Conservation (phyloP, 2,797 vertebrate genomes). For the Sciaenops ocellatus region DNA sequence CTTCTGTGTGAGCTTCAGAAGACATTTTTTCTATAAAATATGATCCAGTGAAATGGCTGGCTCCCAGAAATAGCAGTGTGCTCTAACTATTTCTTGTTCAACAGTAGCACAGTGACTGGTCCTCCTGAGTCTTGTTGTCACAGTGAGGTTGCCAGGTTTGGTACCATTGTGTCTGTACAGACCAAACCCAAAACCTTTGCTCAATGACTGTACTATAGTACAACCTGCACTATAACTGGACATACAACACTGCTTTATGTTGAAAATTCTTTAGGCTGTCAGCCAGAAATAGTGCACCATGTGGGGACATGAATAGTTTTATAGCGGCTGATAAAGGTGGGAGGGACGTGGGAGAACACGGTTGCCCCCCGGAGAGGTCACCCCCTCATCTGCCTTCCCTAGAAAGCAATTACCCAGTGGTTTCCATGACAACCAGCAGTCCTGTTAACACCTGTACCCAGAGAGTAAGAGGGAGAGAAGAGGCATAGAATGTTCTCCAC, state of each 20-base stretch:
- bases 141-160: background rate
- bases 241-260: background rate
- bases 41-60: too few species aligned
- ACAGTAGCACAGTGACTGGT: background rate
- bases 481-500: background rate
- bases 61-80: too few species aligned
- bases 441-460: conserved; percentile 7
- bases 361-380: conserved; percentile 63
- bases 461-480: background rate
- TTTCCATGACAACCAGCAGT: conserved; percentile 55
- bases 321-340: background rate
- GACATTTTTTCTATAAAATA: too few species aligned
- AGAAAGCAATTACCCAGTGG: conserved; percentile 66
- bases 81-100: background rate
- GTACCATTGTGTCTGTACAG: too few species aligned
- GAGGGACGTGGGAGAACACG: conserved; percentile 9
- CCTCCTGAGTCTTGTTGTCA: background rate
- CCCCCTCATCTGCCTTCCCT: conserved; percentile 59
- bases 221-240: background rate
- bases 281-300: background rate
- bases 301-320: background rate
- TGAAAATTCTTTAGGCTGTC: background rate
- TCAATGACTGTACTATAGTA: too few species aligned
- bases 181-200: too few species aligned
- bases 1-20: too few species aligned